phyloP scores from a whole-genome alignment of 2,113 vertebrate genomes.

The Caloenas nicobarica region DNA sequence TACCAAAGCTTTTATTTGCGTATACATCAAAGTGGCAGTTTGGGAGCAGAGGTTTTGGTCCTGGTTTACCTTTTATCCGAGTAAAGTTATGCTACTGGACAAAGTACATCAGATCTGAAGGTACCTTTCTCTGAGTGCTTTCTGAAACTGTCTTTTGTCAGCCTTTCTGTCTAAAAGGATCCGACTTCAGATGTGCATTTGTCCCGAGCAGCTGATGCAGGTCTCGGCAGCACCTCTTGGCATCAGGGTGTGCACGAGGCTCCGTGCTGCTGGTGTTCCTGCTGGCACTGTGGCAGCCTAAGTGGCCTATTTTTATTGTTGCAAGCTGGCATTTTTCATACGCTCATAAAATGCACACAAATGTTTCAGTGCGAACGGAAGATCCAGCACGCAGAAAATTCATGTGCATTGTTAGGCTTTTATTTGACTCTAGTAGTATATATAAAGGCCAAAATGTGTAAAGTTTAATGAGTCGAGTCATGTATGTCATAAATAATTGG shows the following conservation, averaged over 20 bases:
- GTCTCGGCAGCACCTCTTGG: not conserved
- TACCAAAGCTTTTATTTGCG: not conserved
- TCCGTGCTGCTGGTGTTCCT: not conserved
- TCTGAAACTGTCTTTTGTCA: not conserved
- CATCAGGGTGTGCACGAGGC: fast-evolving
- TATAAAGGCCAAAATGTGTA: conserved; percentile 23
- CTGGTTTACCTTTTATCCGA: not conserved
- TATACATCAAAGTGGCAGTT: not conserved
- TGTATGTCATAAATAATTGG: conserved; percentile 48
- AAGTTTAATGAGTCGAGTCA: conserved; percentile 59
- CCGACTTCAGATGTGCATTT: not conserved
- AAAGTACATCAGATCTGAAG: not conserved
- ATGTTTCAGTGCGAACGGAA: not conserved
- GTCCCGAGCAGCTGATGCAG: not conserved
- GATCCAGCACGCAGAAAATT: not conserved
- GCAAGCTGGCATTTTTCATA: conserved; percentile 29
- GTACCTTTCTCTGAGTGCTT: not conserved
- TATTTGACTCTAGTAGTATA: not conserved
- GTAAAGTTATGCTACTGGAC: not conserved
- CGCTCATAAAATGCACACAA: not conserved
- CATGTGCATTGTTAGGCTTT: not conserved
- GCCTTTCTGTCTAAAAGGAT: not conserved
- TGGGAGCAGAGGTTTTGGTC: not conserved
- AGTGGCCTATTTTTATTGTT: not conserved
- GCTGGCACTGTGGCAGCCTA: not conserved